Conservation (phyloP, 2,113 vertebrate genomes). For the Centropristis striata region DNA sequence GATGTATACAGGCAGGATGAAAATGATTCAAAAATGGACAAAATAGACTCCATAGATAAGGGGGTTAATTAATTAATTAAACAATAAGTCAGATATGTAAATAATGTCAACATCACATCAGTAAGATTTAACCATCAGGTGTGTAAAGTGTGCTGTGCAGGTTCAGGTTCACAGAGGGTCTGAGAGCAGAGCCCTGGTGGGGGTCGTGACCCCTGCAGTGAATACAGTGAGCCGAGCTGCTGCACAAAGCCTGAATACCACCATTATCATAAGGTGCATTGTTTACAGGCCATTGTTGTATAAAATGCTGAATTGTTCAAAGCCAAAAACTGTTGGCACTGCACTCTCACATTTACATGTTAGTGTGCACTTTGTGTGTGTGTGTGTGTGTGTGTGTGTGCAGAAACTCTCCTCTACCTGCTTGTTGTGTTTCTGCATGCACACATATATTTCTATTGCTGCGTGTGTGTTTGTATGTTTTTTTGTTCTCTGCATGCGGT, state of each 20-base stretch:
- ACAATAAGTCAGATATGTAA: no score
- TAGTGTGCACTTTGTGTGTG: slow-evolving; percentile 23
- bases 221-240: slow-evolving; percentile 43
- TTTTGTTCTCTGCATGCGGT: slow-evolving; percentile 9
- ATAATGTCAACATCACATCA: no score
- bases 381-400: slow-evolving; percentile 18
- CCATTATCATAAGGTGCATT: slow-evolving; percentile 51
- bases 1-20: no score
- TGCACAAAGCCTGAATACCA: slow-evolving; percentile 53
- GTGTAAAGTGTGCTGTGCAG: no score
- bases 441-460: neutral
- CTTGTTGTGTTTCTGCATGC: slow-evolving; percentile 42
- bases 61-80: no score
- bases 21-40: no score
- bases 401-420: slow-evolving; percentile 8
- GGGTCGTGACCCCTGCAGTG: slow-evolving; percentile 46
- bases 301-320: slow-evolving; percentile 75
- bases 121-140: no score
- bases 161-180: neutral
- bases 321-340: slow-evolving; percentile 64
- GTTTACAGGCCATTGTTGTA: slow-evolving; percentile 52
- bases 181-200: neutral
- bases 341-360: slow-evolving; percentile 65
- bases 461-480: slow-evolving; percentile 38
- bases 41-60: no score